These are phyloP conservation scores for Auanema freiburgensis DNA, from an alignment of 2,888 invertebrate genomes.

Conservation along the genomic window DNA sequence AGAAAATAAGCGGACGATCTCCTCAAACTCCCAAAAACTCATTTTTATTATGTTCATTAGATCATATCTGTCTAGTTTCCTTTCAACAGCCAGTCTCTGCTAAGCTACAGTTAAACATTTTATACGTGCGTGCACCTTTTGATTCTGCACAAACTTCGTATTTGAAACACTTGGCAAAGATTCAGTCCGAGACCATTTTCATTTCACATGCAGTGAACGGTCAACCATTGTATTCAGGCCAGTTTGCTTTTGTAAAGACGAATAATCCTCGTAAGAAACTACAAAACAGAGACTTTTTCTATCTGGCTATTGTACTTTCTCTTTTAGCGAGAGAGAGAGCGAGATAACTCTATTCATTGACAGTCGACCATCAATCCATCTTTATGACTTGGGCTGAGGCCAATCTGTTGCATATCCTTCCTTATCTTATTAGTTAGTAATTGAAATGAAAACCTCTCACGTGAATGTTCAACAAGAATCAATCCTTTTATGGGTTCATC, in stretches of 20 bases:
- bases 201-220: neutral
- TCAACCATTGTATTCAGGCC: neutral
- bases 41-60: neutral
- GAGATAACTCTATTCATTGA: slow-evolving; percentile 4
- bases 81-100: neutral
- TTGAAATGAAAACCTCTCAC: neutral
- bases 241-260: too few species aligned
- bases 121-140: neutral
- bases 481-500: too few species aligned
- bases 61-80: neutral
- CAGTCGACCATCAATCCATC: slow-evolving; percentile 21
- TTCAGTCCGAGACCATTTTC: too few species aligned
- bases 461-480: neutral
- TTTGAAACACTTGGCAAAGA: too few species aligned
- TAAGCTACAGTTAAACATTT: neutral
- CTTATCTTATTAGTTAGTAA: slow-evolving; percentile 3
- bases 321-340: too few species aligned
- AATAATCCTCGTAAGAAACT: too few species aligned
- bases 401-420: neutral
- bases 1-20: neutral
- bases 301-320: too few species aligned
- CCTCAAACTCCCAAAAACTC: neutral
- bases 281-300: too few species aligned
- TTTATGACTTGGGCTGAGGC: slow-evolving; percentile 21
- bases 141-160: neutral